These are phyloP conservation scores for Grapholita molesta DNA, from an alignment of 1,140 invertebrate species.

Conservation along the genomic window DNA sequence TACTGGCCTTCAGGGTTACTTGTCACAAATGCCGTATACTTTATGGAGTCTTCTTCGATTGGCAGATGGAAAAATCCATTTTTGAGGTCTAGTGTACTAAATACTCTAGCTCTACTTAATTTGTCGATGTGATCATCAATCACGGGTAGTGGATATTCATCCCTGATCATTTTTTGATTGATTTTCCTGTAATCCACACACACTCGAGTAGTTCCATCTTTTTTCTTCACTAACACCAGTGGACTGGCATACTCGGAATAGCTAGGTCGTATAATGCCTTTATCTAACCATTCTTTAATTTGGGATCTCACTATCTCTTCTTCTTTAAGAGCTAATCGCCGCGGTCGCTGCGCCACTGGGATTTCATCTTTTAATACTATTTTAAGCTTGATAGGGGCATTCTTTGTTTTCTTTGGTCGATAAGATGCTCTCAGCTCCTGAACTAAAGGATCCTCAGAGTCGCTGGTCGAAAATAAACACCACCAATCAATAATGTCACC, in stretches of 20 bases:
- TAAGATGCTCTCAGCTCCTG: constrained; percentile 13
- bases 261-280: constrained; percentile 31
- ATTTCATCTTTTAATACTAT: constrained; percentile 34
- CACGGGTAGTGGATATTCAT: constrained; percentile 59
- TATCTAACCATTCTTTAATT: constrained; percentile 33
- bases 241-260: constrained; percentile 31
- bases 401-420: constrained; percentile 19
- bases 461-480: background rate
- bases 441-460: background rate
- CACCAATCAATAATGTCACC: background rate
- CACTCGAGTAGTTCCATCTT: constrained; percentile 21
- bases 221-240: constrained; percentile 36
- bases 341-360: constrained; percentile 29
- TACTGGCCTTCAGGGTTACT: constrained; percentile 43
- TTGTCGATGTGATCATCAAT: constrained; percentile 69
- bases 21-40: constrained; percentile 68
- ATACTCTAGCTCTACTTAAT: constrained; percentile 24
- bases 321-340: constrained; percentile 28
- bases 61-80: constrained; percentile 72
- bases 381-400: constrained; percentile 29
- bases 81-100: constrained; percentile 47
- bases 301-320: constrained; percentile 29
- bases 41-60: constrained; percentile 49
- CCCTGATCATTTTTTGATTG: constrained; percentile 19
- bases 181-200: constrained; percentile 31